phyloP scores from a whole-genome alignment of 2,113 vertebrate genomes.

The Lagopus leucura region DNA sequence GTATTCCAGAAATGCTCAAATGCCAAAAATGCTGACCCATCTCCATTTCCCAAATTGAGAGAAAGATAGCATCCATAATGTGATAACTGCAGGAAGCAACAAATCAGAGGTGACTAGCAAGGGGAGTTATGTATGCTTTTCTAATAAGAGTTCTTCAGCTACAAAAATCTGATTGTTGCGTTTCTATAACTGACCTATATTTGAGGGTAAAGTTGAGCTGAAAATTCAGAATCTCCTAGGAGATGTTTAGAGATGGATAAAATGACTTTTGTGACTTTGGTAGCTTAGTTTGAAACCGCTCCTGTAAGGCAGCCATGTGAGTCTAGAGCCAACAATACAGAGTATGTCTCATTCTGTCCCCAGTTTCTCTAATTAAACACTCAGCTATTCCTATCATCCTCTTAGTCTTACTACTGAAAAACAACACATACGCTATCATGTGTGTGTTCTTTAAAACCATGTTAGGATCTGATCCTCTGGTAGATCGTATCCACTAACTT shows the following conservation, averaged over 20 bases:
- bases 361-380: neutral
- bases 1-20: neutral
- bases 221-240: neutral
- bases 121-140: neutral
- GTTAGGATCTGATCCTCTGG: neutral
- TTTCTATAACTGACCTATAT: neutral
- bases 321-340: neutral
- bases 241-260: neutral
- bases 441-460: neutral
- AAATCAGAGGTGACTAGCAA: neutral
- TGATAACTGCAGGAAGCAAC: neutral
- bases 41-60: neutral
- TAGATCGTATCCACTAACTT: neutral
- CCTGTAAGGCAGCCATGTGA: neutral
- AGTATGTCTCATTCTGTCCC: neutral
- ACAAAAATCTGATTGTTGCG: neutral
- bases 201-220: neutral
- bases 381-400: neutral
- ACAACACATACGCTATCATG: neutral
- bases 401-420: neutral
- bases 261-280: neutral
- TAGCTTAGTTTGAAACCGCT: neutral
- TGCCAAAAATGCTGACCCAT: neutral
- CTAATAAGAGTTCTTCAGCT: neutral
- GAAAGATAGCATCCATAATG: neutral